phyloP scores from a whole-genome alignment of 2,113 vertebrate species.

The Genyomyrus donnyi region DNA sequence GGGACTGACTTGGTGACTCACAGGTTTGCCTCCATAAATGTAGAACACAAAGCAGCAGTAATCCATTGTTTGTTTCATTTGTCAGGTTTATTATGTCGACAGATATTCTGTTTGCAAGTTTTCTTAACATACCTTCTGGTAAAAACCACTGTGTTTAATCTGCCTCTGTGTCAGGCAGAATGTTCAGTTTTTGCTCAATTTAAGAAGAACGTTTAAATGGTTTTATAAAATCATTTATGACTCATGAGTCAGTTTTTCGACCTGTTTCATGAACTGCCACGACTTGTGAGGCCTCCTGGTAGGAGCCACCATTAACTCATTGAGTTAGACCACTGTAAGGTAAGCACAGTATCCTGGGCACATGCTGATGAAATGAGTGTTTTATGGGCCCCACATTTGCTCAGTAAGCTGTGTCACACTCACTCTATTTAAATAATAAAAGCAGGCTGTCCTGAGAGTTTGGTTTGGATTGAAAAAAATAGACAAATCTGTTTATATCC shows the following conservation, averaged over 20 bases:
- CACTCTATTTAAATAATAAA: neutral
- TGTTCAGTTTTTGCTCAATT: neutral
- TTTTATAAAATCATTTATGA: neutral
- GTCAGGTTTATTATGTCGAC: neutral
- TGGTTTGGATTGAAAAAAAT: neutral
- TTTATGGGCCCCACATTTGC: neutral
- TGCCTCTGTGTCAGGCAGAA: neutral
- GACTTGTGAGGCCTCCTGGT: neutral
- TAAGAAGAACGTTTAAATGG: neutral
- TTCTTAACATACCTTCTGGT: neutral
- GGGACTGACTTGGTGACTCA: neutral
- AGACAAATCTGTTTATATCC: neutral
- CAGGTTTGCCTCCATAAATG: neutral
- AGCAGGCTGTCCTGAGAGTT: neutral
- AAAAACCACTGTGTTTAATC: neutral
- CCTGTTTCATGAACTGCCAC: neutral
- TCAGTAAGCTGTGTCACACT: neutral
- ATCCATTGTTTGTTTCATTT: neutral
- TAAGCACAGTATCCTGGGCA: neutral
- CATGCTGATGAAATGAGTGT: neutral
- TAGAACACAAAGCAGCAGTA: neutral
- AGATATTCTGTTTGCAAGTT: neutral
- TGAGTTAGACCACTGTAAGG: neutral
- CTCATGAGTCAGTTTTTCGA: neutral
- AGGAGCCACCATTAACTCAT: neutral